phyloP scores from a whole-genome alignment of 2,888 invertebrate species.

The Ophraella communa region DNA sequence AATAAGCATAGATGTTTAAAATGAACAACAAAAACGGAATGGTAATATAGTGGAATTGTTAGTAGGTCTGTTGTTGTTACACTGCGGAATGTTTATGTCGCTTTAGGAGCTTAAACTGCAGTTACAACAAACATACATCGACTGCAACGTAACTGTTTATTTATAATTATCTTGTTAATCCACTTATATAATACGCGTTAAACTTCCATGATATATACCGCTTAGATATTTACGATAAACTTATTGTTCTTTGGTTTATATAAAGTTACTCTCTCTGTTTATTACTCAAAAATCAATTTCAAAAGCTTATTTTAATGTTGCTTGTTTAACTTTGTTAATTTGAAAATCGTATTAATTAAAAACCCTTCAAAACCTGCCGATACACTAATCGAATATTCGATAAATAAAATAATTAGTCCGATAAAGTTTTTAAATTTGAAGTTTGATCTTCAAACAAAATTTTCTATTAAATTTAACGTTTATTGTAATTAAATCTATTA shows the following conservation, averaged over 20 bases:
- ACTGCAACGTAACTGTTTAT: neutral
- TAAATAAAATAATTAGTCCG: neutral
- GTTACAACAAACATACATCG: neutral
- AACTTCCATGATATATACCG: neutral
- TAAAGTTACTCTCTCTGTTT: neutral
- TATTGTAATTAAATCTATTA: too few species aligned
- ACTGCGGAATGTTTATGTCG: neutral
- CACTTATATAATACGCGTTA: conserved; percentile 1
- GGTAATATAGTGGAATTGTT: neutral
- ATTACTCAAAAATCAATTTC: neutral
- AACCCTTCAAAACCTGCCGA: neutral
- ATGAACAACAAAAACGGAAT: neutral
- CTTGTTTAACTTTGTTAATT: neutral
- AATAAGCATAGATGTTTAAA: too few species aligned
- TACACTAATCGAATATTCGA: neutral
- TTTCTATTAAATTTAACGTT: too few species aligned
- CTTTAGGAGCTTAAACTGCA: neutral
- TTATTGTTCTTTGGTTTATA: neutral
- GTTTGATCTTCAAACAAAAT: too few species aligned
- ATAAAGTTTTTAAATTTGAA: too few species aligned
- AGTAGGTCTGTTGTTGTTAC: neutral
- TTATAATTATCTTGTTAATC: conserved; percentile 5
- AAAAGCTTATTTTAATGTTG: neutral
- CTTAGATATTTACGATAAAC: neutral
- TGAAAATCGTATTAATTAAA: neutral